These are phyloP conservation scores for Hystrix cristata DNA, from an alignment of 2,113 vertebrate genomes.

Conservation along the genomic window DNA sequence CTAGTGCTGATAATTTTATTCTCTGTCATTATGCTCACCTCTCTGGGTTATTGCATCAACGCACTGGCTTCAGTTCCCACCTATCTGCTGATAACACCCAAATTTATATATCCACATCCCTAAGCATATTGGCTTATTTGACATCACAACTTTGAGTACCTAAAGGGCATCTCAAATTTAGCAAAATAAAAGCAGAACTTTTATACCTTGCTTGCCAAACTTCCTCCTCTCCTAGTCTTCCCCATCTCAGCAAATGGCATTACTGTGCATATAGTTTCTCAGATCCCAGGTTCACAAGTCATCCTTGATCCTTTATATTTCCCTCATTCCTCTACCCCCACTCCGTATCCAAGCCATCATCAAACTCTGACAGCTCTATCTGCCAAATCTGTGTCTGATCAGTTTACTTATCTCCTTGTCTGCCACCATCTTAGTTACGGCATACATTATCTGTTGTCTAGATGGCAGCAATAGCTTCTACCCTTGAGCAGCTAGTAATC, in stretches of 20 bases:
- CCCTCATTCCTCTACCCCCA: background rate
- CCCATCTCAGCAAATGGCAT: background rate
- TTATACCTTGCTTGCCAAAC: background rate
- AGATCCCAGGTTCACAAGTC: background rate
- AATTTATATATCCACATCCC: background rate
- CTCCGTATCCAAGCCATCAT: background rate
- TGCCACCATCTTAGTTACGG: background rate
- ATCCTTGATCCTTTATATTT: background rate
- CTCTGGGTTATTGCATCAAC: background rate
- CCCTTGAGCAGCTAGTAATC: background rate
- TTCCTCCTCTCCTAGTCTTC: background rate
- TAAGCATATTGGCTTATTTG: background rate
- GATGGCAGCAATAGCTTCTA: background rate
- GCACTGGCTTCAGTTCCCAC: background rate
- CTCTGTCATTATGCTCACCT: background rate
- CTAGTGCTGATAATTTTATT: background rate
- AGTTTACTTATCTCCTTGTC: background rate
- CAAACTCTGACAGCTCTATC: background rate
- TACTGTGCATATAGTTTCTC: background rate
- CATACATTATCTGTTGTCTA: background rate
- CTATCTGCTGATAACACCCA: background rate
- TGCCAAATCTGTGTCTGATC: background rate
- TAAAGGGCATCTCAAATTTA: background rate
- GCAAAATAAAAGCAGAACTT: conserved; percentile 33
- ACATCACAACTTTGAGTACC: background rate